Base-by-base conservation (phyloP, 2,113 vertebrate species). In the Sphyrna mokarran region DNA sequence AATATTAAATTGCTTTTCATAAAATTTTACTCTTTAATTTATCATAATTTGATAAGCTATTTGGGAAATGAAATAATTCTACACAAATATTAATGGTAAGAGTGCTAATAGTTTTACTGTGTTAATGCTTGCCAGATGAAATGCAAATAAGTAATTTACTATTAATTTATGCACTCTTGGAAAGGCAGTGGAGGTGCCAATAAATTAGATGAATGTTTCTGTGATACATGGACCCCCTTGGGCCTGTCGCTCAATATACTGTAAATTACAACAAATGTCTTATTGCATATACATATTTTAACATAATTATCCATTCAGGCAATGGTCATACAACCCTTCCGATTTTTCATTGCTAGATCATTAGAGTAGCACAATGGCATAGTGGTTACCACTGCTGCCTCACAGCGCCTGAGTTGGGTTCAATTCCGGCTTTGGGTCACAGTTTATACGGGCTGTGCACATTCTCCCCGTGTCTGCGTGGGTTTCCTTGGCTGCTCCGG, bases 71-170 rank as follows among this genome's bases (percentile, higher is more conserved):
- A 90, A 61, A 61, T 33, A 90, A 11, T 61, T 90, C 54, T 54
- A 61, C 54, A 63, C 54, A n/a, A 90, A 90, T 33, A 90, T 26
- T 61, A 90, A 90, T 61, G 54, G 87, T 33, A 61, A 14, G 87
- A 33, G 54, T 58, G 29, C 54, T 61, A 61, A 90, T 63, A 90
- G 23, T 90, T 61, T 90, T 33, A 61, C 26, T 58, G 26, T 61
- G 54, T 54, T 33, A 90, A 90, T 63, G 48, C 54, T 61, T 58
- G 54, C 87, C 87, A 90, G 54, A 90, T 33, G 54, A 58, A 90
- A 90, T 90, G 87, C 54, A 90, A 63, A 61, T 90, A 90, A 90
- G 87, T 61, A 90, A 90, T n/a, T 90, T 90, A 61, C 87, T 61
- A 13, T 90, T 90, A 90, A 90, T 33, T 90, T 90, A 61, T 29